A percentile compares a stretch with the other conserved stretches of the same genome.
phyloP scores from a whole-genome alignment of 1,140 invertebrate genomes.

The Cotesia vestalis region DNA sequence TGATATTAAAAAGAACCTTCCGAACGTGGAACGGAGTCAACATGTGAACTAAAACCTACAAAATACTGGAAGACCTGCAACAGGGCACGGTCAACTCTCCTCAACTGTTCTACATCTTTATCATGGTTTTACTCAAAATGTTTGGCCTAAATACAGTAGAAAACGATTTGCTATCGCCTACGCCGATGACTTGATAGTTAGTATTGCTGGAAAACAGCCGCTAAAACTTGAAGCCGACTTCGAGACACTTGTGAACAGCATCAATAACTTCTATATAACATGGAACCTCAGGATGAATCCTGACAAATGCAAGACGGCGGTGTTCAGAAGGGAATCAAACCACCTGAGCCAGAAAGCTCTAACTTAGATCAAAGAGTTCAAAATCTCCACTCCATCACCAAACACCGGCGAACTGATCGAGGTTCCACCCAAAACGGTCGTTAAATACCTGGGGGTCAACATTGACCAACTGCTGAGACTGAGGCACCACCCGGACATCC shows the following conservation, averaged over 20 bases:
- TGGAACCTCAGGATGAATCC: constrained; percentile 38
- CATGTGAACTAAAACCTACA: constrained; percentile 1
- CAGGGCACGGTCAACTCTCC: constrained; percentile 42
- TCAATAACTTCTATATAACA: constrained; percentile 19
- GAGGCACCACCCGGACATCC: constrained; percentile 1
- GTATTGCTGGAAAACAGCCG: not conserved
- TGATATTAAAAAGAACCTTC: constrained; percentile 29
- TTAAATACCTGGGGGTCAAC: constrained; percentile 13
- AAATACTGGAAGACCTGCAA: constrained; percentile 38
- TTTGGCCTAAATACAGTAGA: constrained; percentile 15
- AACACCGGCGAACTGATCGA: not conserved
- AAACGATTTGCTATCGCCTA: constrained; percentile 22
- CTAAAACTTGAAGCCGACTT: not conserved
- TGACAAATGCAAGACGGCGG: constrained; percentile 35
- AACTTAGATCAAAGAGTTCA: constrained; percentile 18
- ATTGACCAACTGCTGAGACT: constrained; percentile 22
- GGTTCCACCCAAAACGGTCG: not conserved
- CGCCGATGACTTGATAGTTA: constrained; percentile 40
- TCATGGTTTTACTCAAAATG: constrained; percentile 7
- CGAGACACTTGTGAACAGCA: constrained; percentile 24
- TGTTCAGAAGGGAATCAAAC: constrained; percentile 26
- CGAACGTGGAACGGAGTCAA: not conserved
- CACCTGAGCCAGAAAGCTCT: not conserved
- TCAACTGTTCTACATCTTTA: constrained; percentile 39
- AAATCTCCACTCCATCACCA: not conserved